These are phyloP conservation scores for Babylonia areolata DNA, from an alignment of 1,140 invertebrate genomes.

Conservation along the genomic window DNA sequence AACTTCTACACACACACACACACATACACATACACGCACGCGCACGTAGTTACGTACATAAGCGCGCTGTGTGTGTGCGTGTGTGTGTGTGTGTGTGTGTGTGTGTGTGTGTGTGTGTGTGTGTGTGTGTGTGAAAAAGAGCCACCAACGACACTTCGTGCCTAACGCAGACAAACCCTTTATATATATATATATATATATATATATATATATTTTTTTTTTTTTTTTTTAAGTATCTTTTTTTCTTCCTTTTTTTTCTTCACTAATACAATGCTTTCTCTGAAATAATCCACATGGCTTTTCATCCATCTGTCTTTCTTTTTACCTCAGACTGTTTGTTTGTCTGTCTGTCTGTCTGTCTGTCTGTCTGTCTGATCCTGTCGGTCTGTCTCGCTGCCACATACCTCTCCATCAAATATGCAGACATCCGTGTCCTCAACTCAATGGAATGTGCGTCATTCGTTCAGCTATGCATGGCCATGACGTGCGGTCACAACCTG, in stretches of 20 bases:
- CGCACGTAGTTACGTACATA: too few species aligned
- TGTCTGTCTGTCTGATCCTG: background rate
- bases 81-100: too few species aligned
- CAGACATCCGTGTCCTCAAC: background rate
- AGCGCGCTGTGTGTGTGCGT: background rate
- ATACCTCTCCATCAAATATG: background rate
- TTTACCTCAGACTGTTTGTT: background rate
- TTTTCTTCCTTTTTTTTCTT: too few species aligned
- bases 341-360: background rate
- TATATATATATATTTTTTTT: too few species aligned
- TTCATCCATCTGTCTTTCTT: background rate
- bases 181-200: too few species aligned
- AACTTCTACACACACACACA: too few species aligned
- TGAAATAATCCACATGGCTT: too few species aligned
- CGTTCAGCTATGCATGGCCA: background rate
- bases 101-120: background rate
- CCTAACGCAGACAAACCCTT: too few species aligned
- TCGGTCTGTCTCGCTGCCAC: background rate
- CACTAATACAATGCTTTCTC: too few species aligned
- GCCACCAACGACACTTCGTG: too few species aligned
- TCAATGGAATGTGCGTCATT: background rate
- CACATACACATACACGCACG: too few species aligned
- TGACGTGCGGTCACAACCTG: background rate
- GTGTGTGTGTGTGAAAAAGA: background rate
- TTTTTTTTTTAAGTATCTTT: too few species aligned